These are phyloP conservation scores for Podarcis muralis DNA, from an alignment of 2,113 vertebrate species.

Conservation along the genomic window DNA sequence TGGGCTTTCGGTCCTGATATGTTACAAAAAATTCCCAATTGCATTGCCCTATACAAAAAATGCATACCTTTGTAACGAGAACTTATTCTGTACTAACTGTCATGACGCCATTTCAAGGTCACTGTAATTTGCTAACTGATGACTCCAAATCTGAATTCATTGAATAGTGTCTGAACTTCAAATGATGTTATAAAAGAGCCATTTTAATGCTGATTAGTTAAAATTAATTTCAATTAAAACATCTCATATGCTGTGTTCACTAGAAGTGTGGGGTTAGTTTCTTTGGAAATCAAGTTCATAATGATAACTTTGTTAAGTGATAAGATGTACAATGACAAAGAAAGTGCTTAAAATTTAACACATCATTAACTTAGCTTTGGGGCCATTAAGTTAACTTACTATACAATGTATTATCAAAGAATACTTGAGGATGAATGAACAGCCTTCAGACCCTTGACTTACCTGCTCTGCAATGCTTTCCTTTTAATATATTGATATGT, in stretches of 20 bases:
- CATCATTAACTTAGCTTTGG: slow-evolving; percentile 48
- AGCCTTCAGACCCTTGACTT: slow-evolving; percentile 41
- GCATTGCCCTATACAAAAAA: neutral
- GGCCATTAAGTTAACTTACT: slow-evolving; percentile 39
- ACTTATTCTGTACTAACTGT: slow-evolving; percentile 51
- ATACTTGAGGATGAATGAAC: slow-evolving; percentile 25
- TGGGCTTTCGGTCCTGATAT: neutral
- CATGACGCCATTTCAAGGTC: slow-evolving; percentile 50
- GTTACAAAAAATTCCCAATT: neutral
- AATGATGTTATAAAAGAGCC: slow-evolving; percentile 47
- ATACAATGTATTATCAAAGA: slow-evolving; percentile 37
- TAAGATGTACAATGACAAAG: slow-evolving; percentile 42
- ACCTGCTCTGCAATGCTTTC: slow-evolving; percentile 37
- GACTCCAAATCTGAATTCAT: slow-evolving; percentile 46
- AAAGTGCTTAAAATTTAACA: slow-evolving; percentile 52
- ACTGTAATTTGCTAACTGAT: slow-evolving; percentile 58
- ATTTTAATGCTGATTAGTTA: slow-evolving; percentile 44
- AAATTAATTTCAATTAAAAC: slow-evolving; percentile 58
- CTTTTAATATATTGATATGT: slow-evolving; percentile 28
- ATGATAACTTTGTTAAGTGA: slow-evolving; percentile 23
- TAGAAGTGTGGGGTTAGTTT: slow-evolving; percentile 3
- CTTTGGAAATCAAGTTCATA: slow-evolving; percentile 12
- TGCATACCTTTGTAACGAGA: neutral
- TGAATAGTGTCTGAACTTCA: slow-evolving; percentile 45
- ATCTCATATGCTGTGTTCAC: slow-evolving; percentile 22